Conservation (phyloP, 23 tunicate genomes). For the Trididemnum clinides region DNA sequence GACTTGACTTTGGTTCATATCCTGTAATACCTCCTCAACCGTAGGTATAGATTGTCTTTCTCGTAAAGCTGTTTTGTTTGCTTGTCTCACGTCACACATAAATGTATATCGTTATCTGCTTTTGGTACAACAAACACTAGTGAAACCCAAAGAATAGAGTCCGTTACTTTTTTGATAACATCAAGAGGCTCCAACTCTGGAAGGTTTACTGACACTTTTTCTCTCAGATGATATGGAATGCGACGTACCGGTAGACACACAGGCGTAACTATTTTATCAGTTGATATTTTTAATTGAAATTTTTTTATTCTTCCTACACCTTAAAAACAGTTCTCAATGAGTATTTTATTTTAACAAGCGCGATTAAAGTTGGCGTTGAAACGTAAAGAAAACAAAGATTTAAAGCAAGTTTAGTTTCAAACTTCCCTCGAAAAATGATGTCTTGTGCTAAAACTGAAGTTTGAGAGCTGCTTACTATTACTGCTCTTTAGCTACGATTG, state of each 20-base stretch:
- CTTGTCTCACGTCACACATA: slow-evolving; percentile 25
- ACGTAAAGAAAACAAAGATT: too few species aligned
- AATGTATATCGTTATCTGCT: slow-evolving; percentile 10
- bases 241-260: slow-evolving; percentile 6
- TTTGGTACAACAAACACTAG: slow-evolving; percentile 4
- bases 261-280: background rate
- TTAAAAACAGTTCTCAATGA: too few species aligned
- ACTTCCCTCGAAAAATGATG: too few species aligned
- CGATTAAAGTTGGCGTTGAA: too few species aligned
- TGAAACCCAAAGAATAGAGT: slow-evolving; percentile 4
- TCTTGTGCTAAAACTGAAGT: too few species aligned
- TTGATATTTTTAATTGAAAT: background rate
- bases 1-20: background rate
- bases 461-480: too few species aligned
- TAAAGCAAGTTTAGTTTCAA: too few species aligned
- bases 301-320: background rate
- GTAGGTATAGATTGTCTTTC: slow-evolving; percentile 23
- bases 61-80: background rate
- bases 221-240: background rate
- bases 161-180: background rate
- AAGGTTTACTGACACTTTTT: background rate
- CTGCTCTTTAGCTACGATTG: too few species aligned
- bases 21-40: background rate
- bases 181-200: background rate
- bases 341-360: too few species aligned